phyloP scores from a whole-genome alignment of 2,888 invertebrate genomes.

The Aspidapion aeneum region DNA sequence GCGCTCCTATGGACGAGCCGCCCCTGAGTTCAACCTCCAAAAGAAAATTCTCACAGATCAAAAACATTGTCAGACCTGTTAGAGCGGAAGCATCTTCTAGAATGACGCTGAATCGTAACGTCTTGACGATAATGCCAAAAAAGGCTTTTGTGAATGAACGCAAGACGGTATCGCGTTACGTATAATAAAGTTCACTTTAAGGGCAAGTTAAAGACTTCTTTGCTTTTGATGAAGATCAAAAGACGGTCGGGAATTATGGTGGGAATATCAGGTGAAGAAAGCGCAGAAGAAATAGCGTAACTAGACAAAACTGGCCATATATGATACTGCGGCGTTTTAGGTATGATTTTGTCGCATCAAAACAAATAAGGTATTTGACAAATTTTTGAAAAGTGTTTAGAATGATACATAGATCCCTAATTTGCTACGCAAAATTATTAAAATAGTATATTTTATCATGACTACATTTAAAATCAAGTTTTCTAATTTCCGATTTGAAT shows the following conservation, averaged over 20 bases:
- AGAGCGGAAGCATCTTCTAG: conserved; percentile 20
- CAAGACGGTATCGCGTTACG: conserved; percentile 22
- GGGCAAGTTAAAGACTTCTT: conserved; percentile 25
- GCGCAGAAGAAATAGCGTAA: background rate
- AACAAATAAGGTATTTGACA: no score
- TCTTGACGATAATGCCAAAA: conserved; percentile 23
- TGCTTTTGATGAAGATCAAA: conserved; percentile 12
- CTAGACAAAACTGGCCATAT: no score
- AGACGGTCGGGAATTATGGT: conserved; percentile 14
- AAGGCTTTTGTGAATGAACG: conserved; percentile 17
- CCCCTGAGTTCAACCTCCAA: no score
- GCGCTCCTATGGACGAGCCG: no score
- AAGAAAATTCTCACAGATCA: background rate
- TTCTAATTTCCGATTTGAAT: no score
- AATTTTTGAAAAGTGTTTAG: no score
- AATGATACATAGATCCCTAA: no score
- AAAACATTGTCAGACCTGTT: conserved; percentile 13
- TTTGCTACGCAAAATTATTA: no score
- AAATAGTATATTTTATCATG: no score
- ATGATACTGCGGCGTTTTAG: no score
- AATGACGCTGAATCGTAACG: conserved; percentile 23
- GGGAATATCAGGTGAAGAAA: conserved; percentile 20
- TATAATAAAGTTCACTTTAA: conserved; percentile 28
- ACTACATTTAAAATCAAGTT: no score
- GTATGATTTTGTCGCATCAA: no score